Evolutionary conservation across 64 coral and sea anemone genomes (phyloP), one percentile per base, ranked within the genome.

Genomic region (Porites australiensis): DNA sequence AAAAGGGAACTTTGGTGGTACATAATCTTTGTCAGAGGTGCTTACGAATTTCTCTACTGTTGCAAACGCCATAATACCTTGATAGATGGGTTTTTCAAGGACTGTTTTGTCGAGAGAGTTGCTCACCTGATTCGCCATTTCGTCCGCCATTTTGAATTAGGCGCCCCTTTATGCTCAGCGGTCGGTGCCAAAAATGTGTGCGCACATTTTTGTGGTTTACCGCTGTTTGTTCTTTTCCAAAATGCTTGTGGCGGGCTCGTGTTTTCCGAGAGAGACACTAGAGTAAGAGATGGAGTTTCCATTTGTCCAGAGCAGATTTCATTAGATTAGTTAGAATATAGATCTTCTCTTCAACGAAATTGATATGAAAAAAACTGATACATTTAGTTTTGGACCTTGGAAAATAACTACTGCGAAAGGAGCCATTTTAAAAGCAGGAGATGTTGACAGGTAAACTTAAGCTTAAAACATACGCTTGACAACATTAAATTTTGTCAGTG

Each of bases 351-450:
- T 46, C 6, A n/a, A 49, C 19, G 14, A 50, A 70, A 22, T 37
- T 37, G 27, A 37, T 8, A 98, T 98, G 90, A 95, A 70, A 59
- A 98, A 95, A 44, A 46, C 87, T 15, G 90, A 98, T 15, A 69
- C 61, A 0, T 98, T 98, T 81, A 86, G 87, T 44, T 98, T 98
- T 93, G 96, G 96, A 20, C 90, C 96, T 6, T 98, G 96, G 96
- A 91, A 87, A 14, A 91, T 98, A 55, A 93, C 68, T 13, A 90
- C 93, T 8, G 87, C 73, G 14, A 98, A 95, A 64, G 96, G 96
- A 12, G 50, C 93, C 8, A 98, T 98, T 79, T 85, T 98, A 46
- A 95, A 84, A 84, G 96, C 93, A 58, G 44, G 89, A 13, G 89
- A 95, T 12, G 64, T 82, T 27, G 96, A 98, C 23, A 98, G 89